Percentiles rank a stretch among this genome's conserved stretches.
Evolutionary conservation across 2,888 invertebrate species (phyloP).

Genomic region (Lycocerus yunnanus): DNA sequence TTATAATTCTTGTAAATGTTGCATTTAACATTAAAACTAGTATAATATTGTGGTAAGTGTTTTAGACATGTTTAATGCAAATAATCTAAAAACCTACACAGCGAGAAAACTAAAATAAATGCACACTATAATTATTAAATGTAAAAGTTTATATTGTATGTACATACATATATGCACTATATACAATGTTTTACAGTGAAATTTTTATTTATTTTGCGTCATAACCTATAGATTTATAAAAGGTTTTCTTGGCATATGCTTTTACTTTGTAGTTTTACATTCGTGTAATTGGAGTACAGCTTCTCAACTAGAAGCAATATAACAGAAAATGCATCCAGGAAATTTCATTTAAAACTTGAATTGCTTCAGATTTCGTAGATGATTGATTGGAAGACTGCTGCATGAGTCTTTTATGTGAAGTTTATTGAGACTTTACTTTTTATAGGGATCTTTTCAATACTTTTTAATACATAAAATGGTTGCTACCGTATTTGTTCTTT

Average conservation of each 20-base stretch:
- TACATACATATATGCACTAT: background rate
- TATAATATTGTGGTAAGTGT: background rate
- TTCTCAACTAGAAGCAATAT: conserved; percentile 36
- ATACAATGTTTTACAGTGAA: background rate
- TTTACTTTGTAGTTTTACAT: conserved; percentile 35
- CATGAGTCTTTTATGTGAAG: conserved; percentile 31
- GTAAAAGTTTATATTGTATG: too few relatives aligned
- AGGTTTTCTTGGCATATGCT: conserved; percentile 19
- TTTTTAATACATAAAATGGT: conserved; percentile 28
- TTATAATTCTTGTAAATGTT: background rate
- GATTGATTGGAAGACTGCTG: conserved; percentile 33
- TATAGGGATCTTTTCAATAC: conserved; percentile 29
- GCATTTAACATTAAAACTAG: background rate
- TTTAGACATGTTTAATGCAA: background rate
- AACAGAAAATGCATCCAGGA: conserved; percentile 36
- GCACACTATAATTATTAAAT: background rate
- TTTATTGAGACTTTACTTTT: conserved; percentile 32
- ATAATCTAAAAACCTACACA: background rate
- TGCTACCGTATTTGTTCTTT: conserved; percentile 16
- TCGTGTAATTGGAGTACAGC: conserved; percentile 35
- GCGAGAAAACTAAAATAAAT: background rate
- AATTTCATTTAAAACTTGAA: conserved; percentile 39
- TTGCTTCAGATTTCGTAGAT: conserved; percentile 35
- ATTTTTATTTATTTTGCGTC: background rate
- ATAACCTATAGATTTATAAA: background rate